These are phyloP conservation scores for Xiphophorus maculatus DNA, from an alignment of 2,113 vertebrate genomes.

Conservation along the genomic window DNA sequence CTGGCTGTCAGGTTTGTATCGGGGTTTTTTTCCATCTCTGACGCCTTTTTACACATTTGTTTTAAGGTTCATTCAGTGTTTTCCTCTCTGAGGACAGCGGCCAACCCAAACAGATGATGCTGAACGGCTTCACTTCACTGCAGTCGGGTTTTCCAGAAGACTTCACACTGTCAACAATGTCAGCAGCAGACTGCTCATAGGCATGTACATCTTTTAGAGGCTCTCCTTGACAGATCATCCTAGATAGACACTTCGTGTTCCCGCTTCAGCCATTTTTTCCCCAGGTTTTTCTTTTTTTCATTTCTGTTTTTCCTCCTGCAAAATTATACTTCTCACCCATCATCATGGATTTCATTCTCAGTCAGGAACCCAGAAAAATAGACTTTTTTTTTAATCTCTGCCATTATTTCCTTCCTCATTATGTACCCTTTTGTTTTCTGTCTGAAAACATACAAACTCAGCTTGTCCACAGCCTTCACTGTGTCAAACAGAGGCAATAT, in stretches of 20 bases:
- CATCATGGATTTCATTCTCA: constrained; percentile 1
- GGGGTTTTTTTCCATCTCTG: neutral
- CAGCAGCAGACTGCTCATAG: constrained; percentile 4
- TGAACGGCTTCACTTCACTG: constrained; percentile 37
- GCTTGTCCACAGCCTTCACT: neutral
- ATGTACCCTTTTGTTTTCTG: constrained; percentile 23
- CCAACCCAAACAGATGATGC: constrained; percentile 41
- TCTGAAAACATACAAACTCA: constrained; percentile 17
- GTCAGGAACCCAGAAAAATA: constrained; percentile 4
- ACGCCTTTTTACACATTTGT: constrained; percentile 15
- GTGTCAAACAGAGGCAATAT: constrained; percentile 22
- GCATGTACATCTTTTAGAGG: constrained; percentile 8
- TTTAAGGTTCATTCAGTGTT: constrained; percentile 25
- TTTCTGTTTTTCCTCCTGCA: constrained; percentile 6
- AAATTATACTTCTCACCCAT: constrained; percentile 26
- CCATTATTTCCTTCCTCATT: constrained; percentile 23
- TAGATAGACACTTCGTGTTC: neutral
- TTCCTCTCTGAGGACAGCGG: neutral
- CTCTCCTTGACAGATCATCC: constrained; percentile 10
- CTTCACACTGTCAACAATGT: constrained; percentile 30
- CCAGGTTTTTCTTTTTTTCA: no score
- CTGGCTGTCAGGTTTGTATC: constrained; percentile 35
- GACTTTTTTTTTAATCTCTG: neutral
- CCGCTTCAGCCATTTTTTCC: neutral
- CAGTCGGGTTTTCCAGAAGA: constrained; percentile 41